Evolutionary conservation across 2,888 invertebrate species (phyloP).

Genomic region (Apodemia duryi): DNA sequence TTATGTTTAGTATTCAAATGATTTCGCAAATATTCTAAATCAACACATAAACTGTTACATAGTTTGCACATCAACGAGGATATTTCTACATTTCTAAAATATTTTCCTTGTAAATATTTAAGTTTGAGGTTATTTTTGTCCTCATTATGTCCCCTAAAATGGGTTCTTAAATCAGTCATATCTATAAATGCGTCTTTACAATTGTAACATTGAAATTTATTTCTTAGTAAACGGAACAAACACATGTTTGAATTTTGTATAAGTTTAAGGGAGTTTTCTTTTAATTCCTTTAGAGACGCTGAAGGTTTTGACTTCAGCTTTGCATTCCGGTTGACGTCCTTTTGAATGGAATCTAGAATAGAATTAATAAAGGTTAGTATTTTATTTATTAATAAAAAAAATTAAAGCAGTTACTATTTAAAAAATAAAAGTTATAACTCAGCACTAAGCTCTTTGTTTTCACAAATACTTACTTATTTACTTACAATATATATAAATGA

Average conservation of each 20-base stretch:
- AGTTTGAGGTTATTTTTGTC: conserved; percentile 4
- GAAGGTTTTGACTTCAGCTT: background rate
- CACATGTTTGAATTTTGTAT: conserved; percentile 51
- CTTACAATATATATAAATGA: no score
- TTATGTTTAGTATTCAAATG: conserved; percentile 43
- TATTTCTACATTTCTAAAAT: conserved; percentile 47
- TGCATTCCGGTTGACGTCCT: background rate
- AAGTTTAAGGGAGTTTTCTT: conserved; percentile 47
- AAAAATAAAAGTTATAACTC: background rate
- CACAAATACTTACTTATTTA: background rate
- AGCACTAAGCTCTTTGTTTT: background rate
- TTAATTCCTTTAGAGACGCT: conserved; percentile 10
- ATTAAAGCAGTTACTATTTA: background rate
- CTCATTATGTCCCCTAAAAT: conserved; percentile 26
- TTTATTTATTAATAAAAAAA: background rate
- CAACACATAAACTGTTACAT: conserved; percentile 36
- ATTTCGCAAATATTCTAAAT: conserved; percentile 35
- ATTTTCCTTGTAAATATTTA: conserved; percentile 32
- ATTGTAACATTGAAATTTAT: conserved; percentile 45
- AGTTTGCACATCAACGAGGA: conserved; percentile 44
- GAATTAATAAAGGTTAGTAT: background rate
- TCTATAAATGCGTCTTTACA: conserved; percentile 42
- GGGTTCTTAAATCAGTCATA: conserved; percentile 39
- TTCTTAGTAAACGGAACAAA: conserved; percentile 39
- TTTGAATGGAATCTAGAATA: conserved; percentile 15